Percentiles rank a stretch among this genome's conserved stretches.
These are phyloP conservation scores for Equus quagga DNA, from an alignment of 2,113 vertebrate species.

Conservation along the genomic window DNA sequence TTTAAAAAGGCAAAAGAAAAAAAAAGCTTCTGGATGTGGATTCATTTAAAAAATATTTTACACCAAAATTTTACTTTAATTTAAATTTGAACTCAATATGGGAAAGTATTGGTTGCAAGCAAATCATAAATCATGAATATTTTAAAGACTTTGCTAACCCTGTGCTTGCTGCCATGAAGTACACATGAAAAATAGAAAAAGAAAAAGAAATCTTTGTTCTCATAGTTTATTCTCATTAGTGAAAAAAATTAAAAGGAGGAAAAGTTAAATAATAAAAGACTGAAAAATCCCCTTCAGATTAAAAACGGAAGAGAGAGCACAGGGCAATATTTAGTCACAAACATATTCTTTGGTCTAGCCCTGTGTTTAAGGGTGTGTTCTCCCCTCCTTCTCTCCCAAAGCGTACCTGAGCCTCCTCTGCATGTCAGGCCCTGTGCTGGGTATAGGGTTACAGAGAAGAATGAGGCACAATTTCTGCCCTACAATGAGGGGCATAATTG, in stretches of 20 bases:
- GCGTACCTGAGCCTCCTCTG: neutral
- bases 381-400: neutral
- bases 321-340: neutral
- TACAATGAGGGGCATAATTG: neutral
- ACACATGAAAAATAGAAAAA: neutral
- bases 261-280: slow-evolving; percentile 1
- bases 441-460: slow-evolving; percentile 47
- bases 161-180: neutral
- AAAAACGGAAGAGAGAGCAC: neutral
- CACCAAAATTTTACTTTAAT: slow-evolving; percentile 23
- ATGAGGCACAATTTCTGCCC: neutral
- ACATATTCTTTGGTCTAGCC: neutral
- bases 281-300: neutral
- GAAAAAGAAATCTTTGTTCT: neutral
- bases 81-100: neutral
- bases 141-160: neutral
- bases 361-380: neutral
- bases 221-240: neutral
- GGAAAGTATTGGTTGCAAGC: neutral
- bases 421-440: neutral
- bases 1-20: neutral
- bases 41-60: slow-evolving; percentile 9
- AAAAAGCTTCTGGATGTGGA: neutral
- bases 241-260: neutral
- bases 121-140: slow-evolving; percentile 31